Base-by-base conservation (phyloP, 1,140 invertebrate species). In the Zaprionus tsacasi region DNA sequence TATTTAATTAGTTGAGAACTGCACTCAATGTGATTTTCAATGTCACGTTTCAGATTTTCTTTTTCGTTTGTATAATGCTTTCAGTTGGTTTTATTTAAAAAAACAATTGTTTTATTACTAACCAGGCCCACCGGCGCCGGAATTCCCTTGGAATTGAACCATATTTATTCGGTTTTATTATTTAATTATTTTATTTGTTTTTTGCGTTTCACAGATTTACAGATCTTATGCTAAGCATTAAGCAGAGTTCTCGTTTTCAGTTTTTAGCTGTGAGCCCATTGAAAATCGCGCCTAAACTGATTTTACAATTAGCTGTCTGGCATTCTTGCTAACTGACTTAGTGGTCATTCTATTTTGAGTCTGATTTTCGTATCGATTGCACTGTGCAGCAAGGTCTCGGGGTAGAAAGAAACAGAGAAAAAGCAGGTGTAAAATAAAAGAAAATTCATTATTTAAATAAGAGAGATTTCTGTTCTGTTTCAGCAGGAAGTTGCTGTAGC, bases 201-300 rank as follows among this genome's bases (percentile, higher is more conserved):
- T 59, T 48, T 5, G n/a, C 6, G 15, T 60, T 54, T 48, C 73
- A 33, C 7, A 63, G 45, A 27, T 54, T 64, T 13, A 57, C 25
- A 45, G 12, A 8, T 17, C 2, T 30, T 1, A 2, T 50, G n/a
- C 11, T 17, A 21, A 65, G 36, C 57, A 21, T 54, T 54, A 17
- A 66, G 13, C 48, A 65, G 36, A 58, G 15, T 56, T 38, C 11
- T 52, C 52, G 48, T 4, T 15, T 60, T 36, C 40, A 52, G 56
- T 57, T 50, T 38, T 61, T 57, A 55, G 35, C 48, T 78, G 64
- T 78, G 40, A 81, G 76, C 76, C 68, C 80, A 91, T 83, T 81
- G 87, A 91, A 91, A 91, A 91, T 82, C 79, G 87, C 87, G 87
- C 87, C 87, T 91, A 91, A 91, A 91, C 87, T 91, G 87, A 91